Conservation (phyloP, 1,140 invertebrate species). For the Caerostris darwini region DNA sequence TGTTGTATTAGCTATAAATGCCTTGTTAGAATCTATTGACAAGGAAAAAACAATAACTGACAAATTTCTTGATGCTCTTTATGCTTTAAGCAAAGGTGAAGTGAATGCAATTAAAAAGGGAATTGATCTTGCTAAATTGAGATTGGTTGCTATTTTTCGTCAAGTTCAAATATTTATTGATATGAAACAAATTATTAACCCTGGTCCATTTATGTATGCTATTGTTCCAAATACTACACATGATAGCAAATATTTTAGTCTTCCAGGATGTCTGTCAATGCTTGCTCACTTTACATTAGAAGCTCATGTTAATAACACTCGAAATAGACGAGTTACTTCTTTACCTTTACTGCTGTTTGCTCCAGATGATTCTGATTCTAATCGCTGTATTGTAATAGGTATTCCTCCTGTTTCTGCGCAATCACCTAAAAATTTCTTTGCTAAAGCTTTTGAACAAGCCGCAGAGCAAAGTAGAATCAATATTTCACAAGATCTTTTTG, state of each 20-base stretch:
- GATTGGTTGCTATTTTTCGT: slow-evolving; percentile 88
- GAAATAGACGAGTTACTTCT: slow-evolving; percentile 84
- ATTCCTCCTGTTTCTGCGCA: slow-evolving; percentile 92
- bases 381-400: slow-evolving; percentile 90
- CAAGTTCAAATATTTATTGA: slow-evolving; percentile 92
- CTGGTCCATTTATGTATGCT: slow-evolving; percentile 94
- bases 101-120: slow-evolving; percentile 85
- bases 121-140: slow-evolving; percentile 88
- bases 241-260: slow-evolving; percentile 87
- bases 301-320: slow-evolving; percentile 87
- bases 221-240: slow-evolving; percentile 88
- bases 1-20: slow-evolving; percentile 90
- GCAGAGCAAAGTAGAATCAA: slow-evolving; percentile 89
- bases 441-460: slow-evolving; percentile 95
- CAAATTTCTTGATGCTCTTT: slow-evolving; percentile 89
- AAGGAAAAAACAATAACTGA: slow-evolving; percentile 84
- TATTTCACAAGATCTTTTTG: slow-evolving; percentile 90
- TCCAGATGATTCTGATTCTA: slow-evolving; percentile 85
- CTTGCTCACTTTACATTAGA: slow-evolving; percentile 90
- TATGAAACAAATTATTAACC: slow-evolving; percentile 84
- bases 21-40: slow-evolving; percentile 88
- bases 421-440: slow-evolving; percentile 93
- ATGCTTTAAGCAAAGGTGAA: slow-evolving; percentile 85
- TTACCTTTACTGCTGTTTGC: slow-evolving; percentile 84
- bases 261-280: slow-evolving; percentile 88